A percentile compares a stretch with the other conserved stretches of the same genome.
Evolutionary conservation across 2,797 vertebrate species (phyloP).

Genomic region (Coregonus sp.): DNA sequence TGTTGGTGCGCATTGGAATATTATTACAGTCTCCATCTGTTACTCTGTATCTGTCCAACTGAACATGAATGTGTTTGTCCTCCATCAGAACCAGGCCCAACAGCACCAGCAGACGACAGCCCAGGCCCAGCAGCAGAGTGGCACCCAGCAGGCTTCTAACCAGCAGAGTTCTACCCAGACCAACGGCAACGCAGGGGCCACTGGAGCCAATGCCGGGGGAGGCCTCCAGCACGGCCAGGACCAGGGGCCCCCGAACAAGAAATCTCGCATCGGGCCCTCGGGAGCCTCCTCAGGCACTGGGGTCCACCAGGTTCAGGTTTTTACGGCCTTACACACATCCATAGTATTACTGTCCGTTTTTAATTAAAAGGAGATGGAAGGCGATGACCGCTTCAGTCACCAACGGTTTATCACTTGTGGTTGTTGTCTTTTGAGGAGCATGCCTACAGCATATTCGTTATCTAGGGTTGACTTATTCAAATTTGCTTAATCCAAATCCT

Average conservation of each 20-base stretch:
- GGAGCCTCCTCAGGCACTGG: constrained; percentile 87
- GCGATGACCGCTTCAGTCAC: neutral
- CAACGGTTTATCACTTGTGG: neutral
- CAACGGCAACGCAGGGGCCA: constrained; percentile 83
- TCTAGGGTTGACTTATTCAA: neutral
- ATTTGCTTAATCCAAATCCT: neutral
- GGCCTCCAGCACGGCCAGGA: constrained; percentile 88
- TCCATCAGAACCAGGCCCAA: constrained; percentile 68
- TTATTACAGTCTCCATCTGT: neutral
- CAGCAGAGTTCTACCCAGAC: constrained; percentile 90
- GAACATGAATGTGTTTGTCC: neutral
- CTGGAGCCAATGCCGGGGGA: constrained; percentile 56
- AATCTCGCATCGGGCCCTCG: constrained; percentile 90
- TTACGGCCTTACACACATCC: neutral
- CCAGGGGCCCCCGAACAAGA: constrained; percentile 94
- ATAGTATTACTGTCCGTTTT: neutral
- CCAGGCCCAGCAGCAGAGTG: constrained; percentile 80
- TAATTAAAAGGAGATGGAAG: neutral
- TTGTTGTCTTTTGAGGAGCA: too few species aligned
- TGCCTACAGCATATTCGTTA: neutral
- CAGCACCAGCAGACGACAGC: constrained; percentile 72
- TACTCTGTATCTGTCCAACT: neutral
- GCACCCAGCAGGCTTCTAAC: constrained; percentile 78
- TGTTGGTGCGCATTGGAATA: neutral
- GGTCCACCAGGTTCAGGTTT: constrained; percentile 84